Evolutionary conservation across 2,113 vertebrate species (phyloP), one percentile per base, ranked within the genome.

Genomic region (Scortum barcoo): DNA sequence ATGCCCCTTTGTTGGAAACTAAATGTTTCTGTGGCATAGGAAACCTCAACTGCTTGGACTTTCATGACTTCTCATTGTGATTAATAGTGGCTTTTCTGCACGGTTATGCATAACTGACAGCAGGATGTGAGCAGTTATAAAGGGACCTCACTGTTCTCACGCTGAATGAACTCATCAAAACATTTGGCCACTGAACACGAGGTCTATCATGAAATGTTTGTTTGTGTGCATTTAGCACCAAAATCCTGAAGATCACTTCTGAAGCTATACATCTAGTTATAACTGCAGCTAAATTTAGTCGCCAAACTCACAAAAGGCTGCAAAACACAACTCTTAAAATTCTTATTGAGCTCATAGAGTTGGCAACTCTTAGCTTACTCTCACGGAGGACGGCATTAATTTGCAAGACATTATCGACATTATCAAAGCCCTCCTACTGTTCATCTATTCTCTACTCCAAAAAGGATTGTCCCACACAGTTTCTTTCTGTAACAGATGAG

Each of bases 31-130:
- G 80, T 84, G 87, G 86, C 87, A 70, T 48, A 57, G 81, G 78
- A 91, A 89, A 88, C 84, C 80, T 75, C 67, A 88, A 89, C 82
- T 69, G 86, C 71, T 83, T 38, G 72, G 38, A 83, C n/a, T 84
- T 91, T 86, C 76, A 44, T 3, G 75, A 71, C 61, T 83, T 88
- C 78, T 76, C 70, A 79, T 38, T 51, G 63, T 84, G 81, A 89
- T 89, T 88, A 68, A 91, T 71, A 38, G 74, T 36, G 9, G 13
- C 67, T 72, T 10, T 3, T 19, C 46, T 66, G 58, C 16, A 50
- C 58, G 22, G 71, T 53, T 88, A 62, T 58, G 71, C 33, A 42
- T 70, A 63, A 78, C 40, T 84, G 80, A 84, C 84, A 88, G 84
- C 88, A 91, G 88, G 82, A 91, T 81, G 88, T 83, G 82, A 84